Conservation (phyloP, 2,888 invertebrate species). For the Rhagonycha lutea region DNA sequence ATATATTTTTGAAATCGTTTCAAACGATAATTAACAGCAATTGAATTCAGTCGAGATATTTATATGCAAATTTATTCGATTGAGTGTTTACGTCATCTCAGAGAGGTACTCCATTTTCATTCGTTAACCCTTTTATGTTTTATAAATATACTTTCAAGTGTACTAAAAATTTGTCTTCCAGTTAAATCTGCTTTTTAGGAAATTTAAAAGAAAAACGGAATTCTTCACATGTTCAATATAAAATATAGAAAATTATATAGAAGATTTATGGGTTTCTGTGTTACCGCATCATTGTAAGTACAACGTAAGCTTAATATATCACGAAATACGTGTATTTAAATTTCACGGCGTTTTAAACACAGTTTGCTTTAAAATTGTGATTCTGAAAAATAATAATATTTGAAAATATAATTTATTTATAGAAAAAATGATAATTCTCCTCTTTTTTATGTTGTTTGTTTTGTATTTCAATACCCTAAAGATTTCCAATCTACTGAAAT, state of each 20-base stretch:
- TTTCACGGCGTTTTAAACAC: background rate
- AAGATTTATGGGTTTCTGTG: background rate
- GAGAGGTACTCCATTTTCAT: conserved; percentile 11
- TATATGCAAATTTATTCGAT: conserved; percentile 24
- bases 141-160: background rate
- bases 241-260: background rate
- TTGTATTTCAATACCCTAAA: too few species aligned
- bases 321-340: background rate
- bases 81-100: conserved; percentile 17
- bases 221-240: background rate
- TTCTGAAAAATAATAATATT: background rate
- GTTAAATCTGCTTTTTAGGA: background rate
- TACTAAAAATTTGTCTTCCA: background rate
- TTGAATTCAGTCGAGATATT: conserved; percentile 9
- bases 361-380: background rate
- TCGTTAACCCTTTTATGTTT: background rate
- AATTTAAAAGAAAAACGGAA: background rate
- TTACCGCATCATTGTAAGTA: background rate
- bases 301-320: background rate
- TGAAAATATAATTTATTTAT: too few species aligned
- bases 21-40: conserved; percentile 1
- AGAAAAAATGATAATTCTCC: too few species aligned
- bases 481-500: too few species aligned
- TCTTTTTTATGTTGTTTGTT: too few species aligned
- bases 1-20: background rate